Base-by-base conservation (phyloP, 2,888 invertebrate genomes). In the Tridacna gigas region DNA sequence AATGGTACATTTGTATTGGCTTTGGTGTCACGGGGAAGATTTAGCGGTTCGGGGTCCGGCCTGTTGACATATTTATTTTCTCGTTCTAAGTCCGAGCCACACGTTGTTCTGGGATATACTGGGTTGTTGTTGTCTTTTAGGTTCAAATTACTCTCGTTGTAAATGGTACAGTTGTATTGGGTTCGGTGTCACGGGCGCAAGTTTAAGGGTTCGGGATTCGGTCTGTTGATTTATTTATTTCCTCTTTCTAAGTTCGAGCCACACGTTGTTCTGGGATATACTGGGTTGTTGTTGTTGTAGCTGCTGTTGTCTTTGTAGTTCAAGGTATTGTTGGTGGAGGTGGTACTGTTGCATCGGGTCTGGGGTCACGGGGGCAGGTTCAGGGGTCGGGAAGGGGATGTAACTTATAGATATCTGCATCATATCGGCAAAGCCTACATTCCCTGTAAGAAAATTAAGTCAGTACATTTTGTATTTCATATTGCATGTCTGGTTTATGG, bases 381-480 rank as follows among this genome's bases (percentile, higher is more conserved):
- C 61, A 45, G 48, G 79, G 80, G 69, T 86, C 37, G 61, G 61
- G n/a, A n/a, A 86, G 4, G 83, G 86, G 37, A 45, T 45, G 28
- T 74, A 66, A 74, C 84, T 86, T 13, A 86, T 78, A 18, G 82
- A 77, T 20, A 86, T 66, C 73, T 84, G 83, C 86, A 84, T 84
- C 86, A 86, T 86, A 61, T 86, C 84, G 7, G 86, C 86, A 47
- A 77, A 63, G 25, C 86, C 86, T 9, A 79, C 80, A 7, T 63
- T 66, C 22, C 75, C 80, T 84, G 80, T 1, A 77, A 79, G 11
- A 25, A 15, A 63, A 63, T n/a, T 20, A 63, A 56, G 20, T 56
- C 56, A 15, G 20, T 56, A 37, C n/a, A n/a, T n/a, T 37, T 37
- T 37, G 3, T 4, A 37, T 37, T 37, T 37, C 7, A 37, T 37